A percentile compares a stretch with the other conserved stretches of the same genome.
These are phyloP conservation scores for Aethina tumida DNA, from an alignment of 1,140 invertebrate genomes.

Conservation along the genomic window DNA sequence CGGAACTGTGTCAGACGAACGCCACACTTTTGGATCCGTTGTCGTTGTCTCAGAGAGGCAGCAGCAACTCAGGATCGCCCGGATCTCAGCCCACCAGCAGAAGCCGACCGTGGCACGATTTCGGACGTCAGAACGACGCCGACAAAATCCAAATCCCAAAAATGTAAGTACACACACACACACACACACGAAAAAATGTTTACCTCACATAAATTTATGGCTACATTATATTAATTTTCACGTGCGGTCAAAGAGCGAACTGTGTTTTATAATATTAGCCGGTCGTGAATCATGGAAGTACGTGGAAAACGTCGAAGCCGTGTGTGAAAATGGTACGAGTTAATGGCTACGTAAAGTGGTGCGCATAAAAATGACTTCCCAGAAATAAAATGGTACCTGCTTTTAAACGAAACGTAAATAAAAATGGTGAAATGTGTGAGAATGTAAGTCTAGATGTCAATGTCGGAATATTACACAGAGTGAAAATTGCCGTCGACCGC, in stretches of 20 bases:
- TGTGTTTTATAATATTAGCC: neutral
- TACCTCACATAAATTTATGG: neutral
- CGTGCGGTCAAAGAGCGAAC: neutral
- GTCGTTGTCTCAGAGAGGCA: constrained; percentile 45
- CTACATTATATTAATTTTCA: neutral
- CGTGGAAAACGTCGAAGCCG: no score
- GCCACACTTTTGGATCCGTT: constrained; percentile 37
- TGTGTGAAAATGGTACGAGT: no score
- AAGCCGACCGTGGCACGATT: constrained; percentile 82
- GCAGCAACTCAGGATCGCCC: constrained; percentile 50
- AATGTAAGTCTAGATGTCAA: no score
- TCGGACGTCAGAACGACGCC: constrained; percentile 82
- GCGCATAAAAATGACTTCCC: no score
- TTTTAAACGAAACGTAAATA: no score
- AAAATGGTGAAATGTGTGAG: no score
- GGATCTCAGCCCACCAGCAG: constrained; percentile 49
- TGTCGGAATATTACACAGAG: no score
- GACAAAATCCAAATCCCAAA: constrained; percentile 97
- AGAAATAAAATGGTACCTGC: no score
- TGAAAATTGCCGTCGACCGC: no score
- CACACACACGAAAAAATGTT: no score
- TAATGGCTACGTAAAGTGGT: no score
- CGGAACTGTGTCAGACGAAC: constrained; percentile 67
- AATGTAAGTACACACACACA: constrained; percentile 66
- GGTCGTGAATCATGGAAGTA: neutral